phyloP scores from a whole-genome alignment of 2,797 vertebrate species.

The Myripristis jacobus region DNA sequence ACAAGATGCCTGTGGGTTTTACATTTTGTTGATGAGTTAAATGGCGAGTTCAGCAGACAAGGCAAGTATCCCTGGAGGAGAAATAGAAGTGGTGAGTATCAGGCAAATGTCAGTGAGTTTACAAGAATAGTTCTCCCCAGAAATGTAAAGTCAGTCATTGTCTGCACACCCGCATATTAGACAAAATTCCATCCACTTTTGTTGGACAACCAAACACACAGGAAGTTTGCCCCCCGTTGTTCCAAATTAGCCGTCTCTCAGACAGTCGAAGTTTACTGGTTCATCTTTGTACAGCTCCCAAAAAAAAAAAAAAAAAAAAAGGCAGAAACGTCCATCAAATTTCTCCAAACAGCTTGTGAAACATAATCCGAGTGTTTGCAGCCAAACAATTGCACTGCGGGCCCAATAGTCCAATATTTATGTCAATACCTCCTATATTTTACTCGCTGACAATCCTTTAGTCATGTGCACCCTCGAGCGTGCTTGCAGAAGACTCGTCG shows the following conservation, averaged over 20 bases:
- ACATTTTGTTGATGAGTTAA: slow-evolving; percentile 16
- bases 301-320: slow-evolving; percentile 22
- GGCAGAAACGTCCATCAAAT: background rate
- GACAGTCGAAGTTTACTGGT: background rate
- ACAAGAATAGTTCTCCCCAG: slow-evolving; percentile 22
- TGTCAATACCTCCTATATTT: slow-evolving; percentile 10
- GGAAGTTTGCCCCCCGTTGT: background rate
- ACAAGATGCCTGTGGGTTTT: slow-evolving; percentile 48
- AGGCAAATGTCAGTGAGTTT: slow-evolving; percentile 5
- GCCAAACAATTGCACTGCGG: background rate
- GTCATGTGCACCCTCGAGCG: background rate
- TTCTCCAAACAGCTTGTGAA: too few species aligned
- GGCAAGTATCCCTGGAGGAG: slow-evolving; percentile 18
- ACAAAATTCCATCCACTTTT: background rate
- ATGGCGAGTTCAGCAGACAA: too few species aligned
- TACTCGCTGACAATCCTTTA: slow-evolving; percentile 1
- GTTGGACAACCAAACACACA: background rate
- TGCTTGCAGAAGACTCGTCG: background rate
- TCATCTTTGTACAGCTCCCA: background rate
- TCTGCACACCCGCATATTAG: slow-evolving; percentile 24
- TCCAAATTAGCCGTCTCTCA: background rate
- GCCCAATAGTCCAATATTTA: slow-evolving; percentile 11
- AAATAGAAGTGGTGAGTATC: background rate
- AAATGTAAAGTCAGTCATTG: slow-evolving; percentile 37
- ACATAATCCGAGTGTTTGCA: slow-evolving; percentile 11